phyloP scores from a whole-genome alignment of 2,797 vertebrate genomes.

The Cottoperca gobio region DNA sequence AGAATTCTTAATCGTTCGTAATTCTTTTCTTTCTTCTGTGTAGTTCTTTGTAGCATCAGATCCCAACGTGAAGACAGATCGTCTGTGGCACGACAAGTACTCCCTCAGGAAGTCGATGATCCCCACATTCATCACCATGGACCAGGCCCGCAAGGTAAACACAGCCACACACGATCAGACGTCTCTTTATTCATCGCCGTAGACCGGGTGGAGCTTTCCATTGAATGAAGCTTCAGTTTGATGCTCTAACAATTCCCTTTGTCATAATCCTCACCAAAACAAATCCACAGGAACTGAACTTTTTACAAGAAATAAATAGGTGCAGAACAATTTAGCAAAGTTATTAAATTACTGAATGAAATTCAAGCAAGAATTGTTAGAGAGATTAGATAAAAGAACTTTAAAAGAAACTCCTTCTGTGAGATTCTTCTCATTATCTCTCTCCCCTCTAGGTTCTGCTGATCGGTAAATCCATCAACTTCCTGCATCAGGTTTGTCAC shows the following conservation, averaged over 20 bases:
- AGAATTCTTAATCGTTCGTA: no score
- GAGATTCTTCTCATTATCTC: background rate
- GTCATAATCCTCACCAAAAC: no score
- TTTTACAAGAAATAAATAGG: no score
- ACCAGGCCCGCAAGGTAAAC: slow-evolving; percentile 95
- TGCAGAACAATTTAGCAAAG: no score
- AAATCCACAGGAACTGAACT: no score
- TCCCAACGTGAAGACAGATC: slow-evolving; percentile 95
- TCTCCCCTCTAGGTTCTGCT: slow-evolving; percentile 89
- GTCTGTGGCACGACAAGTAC: slow-evolving; percentile 99
- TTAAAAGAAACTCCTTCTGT: no score
- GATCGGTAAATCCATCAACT: slow-evolving; percentile 99
- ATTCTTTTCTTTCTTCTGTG: background rate
- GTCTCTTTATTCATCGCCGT: background rate
- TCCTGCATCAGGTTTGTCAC: slow-evolving; percentile 98
- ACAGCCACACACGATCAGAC: slow-evolving; percentile 6
- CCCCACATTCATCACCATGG: slow-evolving; percentile 97
- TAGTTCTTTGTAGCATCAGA: slow-evolving; percentile 99
- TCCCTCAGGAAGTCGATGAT: slow-evolving; percentile 98
- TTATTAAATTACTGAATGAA: no score
- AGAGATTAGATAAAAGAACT: no score
- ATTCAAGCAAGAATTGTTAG: no score
- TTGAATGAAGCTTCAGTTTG: no score
- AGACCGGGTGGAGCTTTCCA: background rate
- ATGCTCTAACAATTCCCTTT: no score